Base-by-base conservation (phyloP, 1,140 invertebrate genomes). In the Oppia nitens region DNA sequence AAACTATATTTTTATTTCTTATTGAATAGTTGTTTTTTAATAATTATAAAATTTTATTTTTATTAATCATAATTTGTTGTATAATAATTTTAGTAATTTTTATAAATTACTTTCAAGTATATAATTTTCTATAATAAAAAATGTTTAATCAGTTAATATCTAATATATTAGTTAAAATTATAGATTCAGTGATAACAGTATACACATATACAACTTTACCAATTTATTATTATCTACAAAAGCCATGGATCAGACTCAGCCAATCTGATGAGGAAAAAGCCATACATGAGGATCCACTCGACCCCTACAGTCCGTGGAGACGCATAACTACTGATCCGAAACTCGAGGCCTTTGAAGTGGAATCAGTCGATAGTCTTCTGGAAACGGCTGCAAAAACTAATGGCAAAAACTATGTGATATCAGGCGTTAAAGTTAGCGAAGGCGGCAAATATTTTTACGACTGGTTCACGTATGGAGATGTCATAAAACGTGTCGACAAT, bases 371-470 rank as follows among this genome's bases (percentile, higher is more conserved):
- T 90, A 27, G 79, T 52, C 50, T 49, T 24, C 40, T 21, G 14
- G n/a, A 17, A 50, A 6, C n/a, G 3, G 26, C 17, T 27, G 24
- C 50, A 17, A 57, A 49, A 21, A 23, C 84, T 58, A 82, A 84
- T 58, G 83, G 91, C 61, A 79, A 84, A 64, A 83, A 69, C 81
- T 94, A 71, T 80, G 96, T 62, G 76, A 79, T 9, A 85, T 83
- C 70, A 82, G 86, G 27, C 77, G 79, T 2, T 77, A 80, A 59
- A 48, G 11, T 28, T 84, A 88, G 48, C 20, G 28, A 1, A 66
- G 83, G 95, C 79, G 91, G 91, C 24, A 83, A 90, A 12, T 98
- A 98, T 72, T 77, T 81, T 62, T 98, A 98, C 72, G 77, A 81
- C 62, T 99, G 93, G 93, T 81, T 83, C 58, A 83, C 82, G 3